Evolutionary conservation across 2,797 vertebrate genomes (phyloP).

Genomic region (Thamnophis elegans): DNA sequence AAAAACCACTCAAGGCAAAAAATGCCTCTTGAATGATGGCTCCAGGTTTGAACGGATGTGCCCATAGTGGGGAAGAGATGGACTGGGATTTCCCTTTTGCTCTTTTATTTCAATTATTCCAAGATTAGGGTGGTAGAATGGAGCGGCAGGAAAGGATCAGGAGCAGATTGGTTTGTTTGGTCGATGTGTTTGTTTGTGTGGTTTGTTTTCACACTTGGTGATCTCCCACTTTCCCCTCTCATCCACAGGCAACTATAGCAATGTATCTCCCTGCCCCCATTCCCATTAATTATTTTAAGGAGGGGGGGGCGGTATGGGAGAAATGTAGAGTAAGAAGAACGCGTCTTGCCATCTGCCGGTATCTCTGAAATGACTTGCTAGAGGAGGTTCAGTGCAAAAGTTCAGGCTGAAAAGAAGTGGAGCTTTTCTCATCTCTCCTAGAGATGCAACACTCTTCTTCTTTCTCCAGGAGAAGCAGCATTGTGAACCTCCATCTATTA

Average conservation of each 20-base stretch:
- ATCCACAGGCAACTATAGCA: background rate
- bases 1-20: background rate
- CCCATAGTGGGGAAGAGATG: background rate
- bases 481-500: constrained; percentile 18
- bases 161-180: background rate
- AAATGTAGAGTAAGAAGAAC: background rate
- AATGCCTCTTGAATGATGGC: background rate
- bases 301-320: background rate
- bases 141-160: constrained; percentile 13
- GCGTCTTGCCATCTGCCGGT: background rate
- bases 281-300: constrained; percentile 13
- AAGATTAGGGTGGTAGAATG: background rate
- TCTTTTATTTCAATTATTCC: background rate
- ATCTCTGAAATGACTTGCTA: background rate
- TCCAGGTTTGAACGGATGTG: background rate
- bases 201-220: background rate
- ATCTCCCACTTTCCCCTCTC: constrained; percentile 30
- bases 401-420: constrained; percentile 12
- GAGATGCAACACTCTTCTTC: constrained; percentile 29
- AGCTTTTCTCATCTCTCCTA: background rate
- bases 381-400: background rate
- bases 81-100: background rate
- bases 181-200: background rate
- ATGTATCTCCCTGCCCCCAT: constrained; percentile 65
- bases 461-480: constrained; percentile 33